These are phyloP conservation scores for Cynopterus sphinx DNA, from an alignment of 2,797 vertebrate genomes.

Conservation along the genomic window DNA sequence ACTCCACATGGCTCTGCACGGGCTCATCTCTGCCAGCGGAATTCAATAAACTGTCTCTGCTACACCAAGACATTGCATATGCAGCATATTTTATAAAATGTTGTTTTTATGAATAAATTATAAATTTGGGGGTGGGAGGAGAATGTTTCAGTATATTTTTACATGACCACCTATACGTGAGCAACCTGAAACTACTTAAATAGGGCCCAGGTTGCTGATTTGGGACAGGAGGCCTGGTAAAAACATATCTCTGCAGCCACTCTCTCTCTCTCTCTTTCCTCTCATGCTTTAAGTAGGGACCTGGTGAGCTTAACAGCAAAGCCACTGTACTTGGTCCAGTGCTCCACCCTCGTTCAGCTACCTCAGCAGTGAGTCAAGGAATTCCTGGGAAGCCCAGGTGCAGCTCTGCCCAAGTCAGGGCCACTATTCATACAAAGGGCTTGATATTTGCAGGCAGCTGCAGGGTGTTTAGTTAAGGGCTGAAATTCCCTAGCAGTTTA, in stretches of 20 bases:
- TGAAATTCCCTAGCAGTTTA: conserved; percentile 45
- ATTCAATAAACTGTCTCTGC: not conserved
- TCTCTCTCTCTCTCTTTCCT: not conserved
- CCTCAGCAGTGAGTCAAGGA: conserved; percentile 14
- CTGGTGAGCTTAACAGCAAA: not conserved
- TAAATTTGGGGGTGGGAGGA: not conserved
- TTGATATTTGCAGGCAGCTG: conserved; percentile 42
- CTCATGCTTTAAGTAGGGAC: not conserved
- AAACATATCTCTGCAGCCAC: not conserved
- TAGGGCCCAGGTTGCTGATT: not conserved
- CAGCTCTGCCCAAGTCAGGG: not conserved
- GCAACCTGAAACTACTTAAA: not conserved
- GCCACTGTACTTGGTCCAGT: not conserved
- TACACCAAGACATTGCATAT: not conserved
- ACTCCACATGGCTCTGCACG: not conserved
- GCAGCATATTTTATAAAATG: not conserved
- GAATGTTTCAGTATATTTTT: not conserved
- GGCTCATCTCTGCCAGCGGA: not conserved
- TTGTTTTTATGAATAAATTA: not conserved
- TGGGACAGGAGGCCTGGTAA: not conserved
- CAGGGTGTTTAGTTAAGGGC: conserved; percentile 57
- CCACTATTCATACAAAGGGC: conserved; percentile 31
- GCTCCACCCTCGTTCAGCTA: not conserved
- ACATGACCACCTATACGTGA: not conserved
- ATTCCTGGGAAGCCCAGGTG: not conserved